Percentiles rank a stretch among this genome's conserved stretches.
Conservation (phyloP, 30 jellyfish, hydroid and myxozoan genomes). For the Pelagia noctiluca region DNA sequence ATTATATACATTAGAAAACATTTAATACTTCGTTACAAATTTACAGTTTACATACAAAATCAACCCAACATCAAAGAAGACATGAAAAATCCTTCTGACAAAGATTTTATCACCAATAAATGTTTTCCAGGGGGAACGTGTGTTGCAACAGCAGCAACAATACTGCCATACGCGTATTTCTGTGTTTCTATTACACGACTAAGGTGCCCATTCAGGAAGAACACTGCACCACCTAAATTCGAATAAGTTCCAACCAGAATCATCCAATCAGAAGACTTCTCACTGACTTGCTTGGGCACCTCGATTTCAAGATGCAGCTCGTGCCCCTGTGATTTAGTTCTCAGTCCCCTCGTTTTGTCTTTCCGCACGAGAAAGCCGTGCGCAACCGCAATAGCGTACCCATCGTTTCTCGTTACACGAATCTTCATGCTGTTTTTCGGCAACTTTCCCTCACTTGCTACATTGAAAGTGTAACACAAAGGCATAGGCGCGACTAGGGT, state of each 20-base stretch:
- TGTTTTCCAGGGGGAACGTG: conserved; percentile 96
- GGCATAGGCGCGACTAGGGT: conserved; percentile 78
- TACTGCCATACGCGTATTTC: conserved; percentile 96
- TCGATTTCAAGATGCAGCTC: conserved; percentile 76
- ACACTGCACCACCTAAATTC: conserved; percentile 96
- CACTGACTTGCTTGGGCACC: conserved; percentile 78
- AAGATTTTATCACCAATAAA: conserved; percentile 76
- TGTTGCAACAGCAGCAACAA: conserved; percentile 99
- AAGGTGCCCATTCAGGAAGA: conserved; percentile 78
- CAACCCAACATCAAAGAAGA: conserved; percentile 93
- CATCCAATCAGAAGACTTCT: conserved; percentile 86
- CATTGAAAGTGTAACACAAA: conserved; percentile 86
- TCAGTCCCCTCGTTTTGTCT: conserved; percentile 94
- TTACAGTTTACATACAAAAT: too few species aligned
- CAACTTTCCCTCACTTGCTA: conserved; percentile 88
- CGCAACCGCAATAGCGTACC: conserved; percentile 91
- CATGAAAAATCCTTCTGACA: conserved; percentile 83
- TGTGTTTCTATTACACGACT: conserved; percentile 97
- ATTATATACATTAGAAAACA: too few species aligned
- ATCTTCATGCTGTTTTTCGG: conserved; percentile 79
- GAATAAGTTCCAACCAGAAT: conserved; percentile 95
- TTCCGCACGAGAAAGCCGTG: conserved; percentile 93
- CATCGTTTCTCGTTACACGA: conserved; percentile 87
- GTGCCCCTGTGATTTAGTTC: conserved; percentile 78
- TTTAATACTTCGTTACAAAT: too few species aligned